Conservation (phyloP, 2,113 vertebrate species). For the Paradoxurus hermaphroditus region DNA sequence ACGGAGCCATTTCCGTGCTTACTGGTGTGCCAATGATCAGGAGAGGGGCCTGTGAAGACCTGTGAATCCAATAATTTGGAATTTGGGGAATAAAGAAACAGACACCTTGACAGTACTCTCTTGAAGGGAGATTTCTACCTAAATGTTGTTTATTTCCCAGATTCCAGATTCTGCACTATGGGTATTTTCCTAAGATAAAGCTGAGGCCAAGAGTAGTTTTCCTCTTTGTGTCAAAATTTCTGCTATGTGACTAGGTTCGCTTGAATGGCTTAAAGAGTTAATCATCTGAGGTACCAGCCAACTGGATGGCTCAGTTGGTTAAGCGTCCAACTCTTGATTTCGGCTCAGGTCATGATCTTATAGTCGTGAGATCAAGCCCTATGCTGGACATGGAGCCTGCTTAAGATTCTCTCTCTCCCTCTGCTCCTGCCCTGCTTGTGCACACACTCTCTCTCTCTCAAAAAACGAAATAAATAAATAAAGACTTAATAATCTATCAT, state of each 20-base stretch:
- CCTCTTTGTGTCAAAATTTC: background rate
- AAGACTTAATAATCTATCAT: background rate
- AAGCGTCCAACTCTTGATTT: too few relatives aligned
- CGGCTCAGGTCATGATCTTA: too few relatives aligned
- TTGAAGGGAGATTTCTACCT: background rate
- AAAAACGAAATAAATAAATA: too few relatives aligned
- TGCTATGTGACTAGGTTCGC: background rate
- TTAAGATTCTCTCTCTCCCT: too few relatives aligned
- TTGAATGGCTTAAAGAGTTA: background rate
- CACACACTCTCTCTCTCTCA: too few relatives aligned
- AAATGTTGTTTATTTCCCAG: background rate
- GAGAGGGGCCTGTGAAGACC: background rate
- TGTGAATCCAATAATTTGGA: background rate
- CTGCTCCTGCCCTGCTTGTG: too few relatives aligned
- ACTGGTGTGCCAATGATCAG: background rate
- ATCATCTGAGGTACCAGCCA: background rate
- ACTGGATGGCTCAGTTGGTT: too few relatives aligned
- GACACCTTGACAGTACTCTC: background rate
- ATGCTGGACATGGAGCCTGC: too few relatives aligned
- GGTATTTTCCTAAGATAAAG: constrained; percentile 17
- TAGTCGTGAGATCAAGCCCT: too few relatives aligned
- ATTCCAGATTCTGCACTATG: background rate
- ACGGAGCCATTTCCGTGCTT: background rate
- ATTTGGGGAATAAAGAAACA: background rate
- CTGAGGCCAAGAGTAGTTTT: background rate